Evolutionary conservation across 2,797 vertebrate species (phyloP).

Genomic region (Aselliscus stoliczkanus): DNA sequence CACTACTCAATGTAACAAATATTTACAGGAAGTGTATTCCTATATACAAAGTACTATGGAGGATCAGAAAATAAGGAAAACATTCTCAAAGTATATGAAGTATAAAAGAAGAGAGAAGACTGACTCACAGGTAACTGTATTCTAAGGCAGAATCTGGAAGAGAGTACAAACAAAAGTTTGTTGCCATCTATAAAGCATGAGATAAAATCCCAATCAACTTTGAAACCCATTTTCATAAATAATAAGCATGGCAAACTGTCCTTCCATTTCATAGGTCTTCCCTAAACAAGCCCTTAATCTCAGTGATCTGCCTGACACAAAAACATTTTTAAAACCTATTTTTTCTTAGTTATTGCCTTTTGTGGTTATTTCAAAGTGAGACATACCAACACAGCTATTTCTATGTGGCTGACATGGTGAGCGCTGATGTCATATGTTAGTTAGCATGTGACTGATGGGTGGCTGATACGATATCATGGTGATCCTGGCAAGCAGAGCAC

Average conservation of each 20-base stretch:
- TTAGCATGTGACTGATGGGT: neutral
- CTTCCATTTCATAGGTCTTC: neutral
- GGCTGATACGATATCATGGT: neutral
- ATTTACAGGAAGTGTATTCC: neutral
- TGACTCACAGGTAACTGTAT: neutral
- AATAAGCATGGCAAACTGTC: neutral
- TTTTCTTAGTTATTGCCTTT: neutral
- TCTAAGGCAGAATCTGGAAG: neutral
- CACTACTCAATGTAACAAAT: neutral
- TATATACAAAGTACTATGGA: neutral
- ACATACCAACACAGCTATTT: neutral
- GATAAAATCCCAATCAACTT: conserved; percentile 18
- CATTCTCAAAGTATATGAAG: neutral
- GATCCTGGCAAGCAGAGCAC: neutral
- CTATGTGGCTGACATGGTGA: neutral
- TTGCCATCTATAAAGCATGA: neutral
- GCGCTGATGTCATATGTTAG: neutral
- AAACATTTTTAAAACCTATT: neutral
- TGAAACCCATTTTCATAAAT: neutral
- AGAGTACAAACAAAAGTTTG: neutral
- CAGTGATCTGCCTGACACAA: neutral
- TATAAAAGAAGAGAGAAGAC: neutral
- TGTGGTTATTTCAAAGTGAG: neutral
- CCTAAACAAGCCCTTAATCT: neutral
- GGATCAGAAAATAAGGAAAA: neutral